Evolutionary conservation across 2,888 invertebrate species (phyloP).

Genomic region (Lycocerus yunnanus): DNA sequence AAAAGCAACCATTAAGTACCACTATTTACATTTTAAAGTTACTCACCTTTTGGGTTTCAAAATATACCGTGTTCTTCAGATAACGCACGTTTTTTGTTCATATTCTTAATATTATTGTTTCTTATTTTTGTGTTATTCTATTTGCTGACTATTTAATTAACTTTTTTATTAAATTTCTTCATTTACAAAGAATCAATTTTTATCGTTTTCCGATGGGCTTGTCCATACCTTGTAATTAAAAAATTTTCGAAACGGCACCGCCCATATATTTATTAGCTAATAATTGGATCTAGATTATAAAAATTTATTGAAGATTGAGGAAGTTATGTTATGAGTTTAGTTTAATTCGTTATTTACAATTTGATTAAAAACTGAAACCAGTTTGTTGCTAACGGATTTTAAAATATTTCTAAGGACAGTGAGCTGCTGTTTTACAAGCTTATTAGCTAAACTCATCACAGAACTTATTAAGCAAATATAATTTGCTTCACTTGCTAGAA

Average conservation of each 20-base stretch:
- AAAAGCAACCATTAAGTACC: background rate
- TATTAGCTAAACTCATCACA: constrained; percentile 1
- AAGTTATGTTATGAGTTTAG: constrained; percentile 1
- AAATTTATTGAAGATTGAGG: background rate
- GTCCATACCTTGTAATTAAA: background rate
- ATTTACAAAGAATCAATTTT: background rate
- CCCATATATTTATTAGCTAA: background rate
- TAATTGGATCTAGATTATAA: constrained; percentile 5
- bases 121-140: background rate
- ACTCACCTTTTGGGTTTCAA: background rate
- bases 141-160: background rate
- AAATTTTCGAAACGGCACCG: background rate
- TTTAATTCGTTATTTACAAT: constrained; percentile 5
- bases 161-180: background rate
- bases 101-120: too few relatives aligned
- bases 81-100: background rate
- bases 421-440: constrained; percentile 5
- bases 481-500: background rate
- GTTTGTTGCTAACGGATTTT: constrained; percentile 13
- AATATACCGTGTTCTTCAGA: background rate
- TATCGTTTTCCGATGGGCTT: background rate
- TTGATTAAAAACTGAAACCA: constrained; percentile 7
- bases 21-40: background rate
- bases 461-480: background rate
- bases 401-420: constrained; percentile 6